These are phyloP conservation scores for Tadarida brasiliensis DNA, from an alignment of 2,797 vertebrate genomes.

Conservation along the genomic window DNA sequence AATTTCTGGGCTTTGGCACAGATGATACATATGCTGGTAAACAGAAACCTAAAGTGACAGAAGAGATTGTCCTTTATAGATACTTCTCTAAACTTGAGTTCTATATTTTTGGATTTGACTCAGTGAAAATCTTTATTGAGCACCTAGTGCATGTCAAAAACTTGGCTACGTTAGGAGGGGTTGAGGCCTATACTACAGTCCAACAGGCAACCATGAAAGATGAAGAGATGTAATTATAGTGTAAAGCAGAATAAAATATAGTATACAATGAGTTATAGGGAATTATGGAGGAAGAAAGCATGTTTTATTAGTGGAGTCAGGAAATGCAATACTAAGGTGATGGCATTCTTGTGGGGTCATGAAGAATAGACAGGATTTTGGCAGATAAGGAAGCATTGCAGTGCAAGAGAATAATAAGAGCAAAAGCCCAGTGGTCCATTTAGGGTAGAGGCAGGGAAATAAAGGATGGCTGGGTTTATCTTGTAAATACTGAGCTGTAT, in stretches of 20 bases:
- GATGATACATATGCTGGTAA: background rate
- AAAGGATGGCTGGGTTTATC: background rate
- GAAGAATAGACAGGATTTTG: background rate
- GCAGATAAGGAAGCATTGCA: background rate
- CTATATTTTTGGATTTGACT: constrained; percentile 29
- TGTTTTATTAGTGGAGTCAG: background rate
- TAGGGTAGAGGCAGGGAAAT: background rate
- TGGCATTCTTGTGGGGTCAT: background rate
- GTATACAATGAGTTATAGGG: background rate
- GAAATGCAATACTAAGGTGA: background rate
- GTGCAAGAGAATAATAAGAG: background rate
- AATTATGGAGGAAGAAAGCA: background rate
- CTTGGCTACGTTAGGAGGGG: background rate
- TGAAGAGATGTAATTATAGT: background rate
- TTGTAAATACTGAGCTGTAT: background rate
- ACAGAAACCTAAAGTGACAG: background rate
- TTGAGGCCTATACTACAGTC: background rate
- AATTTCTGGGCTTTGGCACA: background rate
- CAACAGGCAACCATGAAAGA: background rate
- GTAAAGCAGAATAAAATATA: constrained; percentile 24
- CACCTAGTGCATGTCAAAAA: background rate
- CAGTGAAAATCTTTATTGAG: constrained; percentile 33
- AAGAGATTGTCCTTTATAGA: background rate
- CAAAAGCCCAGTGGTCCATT: background rate
- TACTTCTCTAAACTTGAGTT: constrained; percentile 7